Conservation (phyloP, 2,888 invertebrate genomes). For the Latrodectus elegans region DNA sequence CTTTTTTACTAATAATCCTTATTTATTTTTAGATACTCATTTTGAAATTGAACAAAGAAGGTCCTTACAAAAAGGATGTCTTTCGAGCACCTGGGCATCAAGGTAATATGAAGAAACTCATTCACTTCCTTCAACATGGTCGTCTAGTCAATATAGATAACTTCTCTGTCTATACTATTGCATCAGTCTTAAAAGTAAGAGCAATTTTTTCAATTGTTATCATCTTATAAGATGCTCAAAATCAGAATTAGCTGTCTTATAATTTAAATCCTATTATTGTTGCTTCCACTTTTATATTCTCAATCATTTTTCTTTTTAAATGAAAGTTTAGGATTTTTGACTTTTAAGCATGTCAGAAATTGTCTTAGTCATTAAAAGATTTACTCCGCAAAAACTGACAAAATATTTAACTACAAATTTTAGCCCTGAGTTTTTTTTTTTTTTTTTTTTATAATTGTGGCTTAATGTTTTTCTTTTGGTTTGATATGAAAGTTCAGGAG, state of each 20-base stretch:
- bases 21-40: constrained; percentile 83
- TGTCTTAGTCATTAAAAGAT: too few species aligned
- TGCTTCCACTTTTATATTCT: neutral
- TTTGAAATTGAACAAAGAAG: constrained; percentile 94
- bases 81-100: constrained; percentile 96
- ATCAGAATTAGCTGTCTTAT: neutral
- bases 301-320: neutral
- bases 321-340: too few species aligned
- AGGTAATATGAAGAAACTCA: constrained; percentile 93
- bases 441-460: too few species aligned
- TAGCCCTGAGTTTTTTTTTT: too few species aligned
- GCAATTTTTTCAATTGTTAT: neutral
- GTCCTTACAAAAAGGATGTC: constrained; percentile 92
- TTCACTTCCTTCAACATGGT: constrained; percentile 90
- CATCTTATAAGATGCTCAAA: neutral
- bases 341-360: too few species aligned
- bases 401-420: too few species aligned
- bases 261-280: neutral
- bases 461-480: too few species aligned
- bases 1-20: too few species aligned
- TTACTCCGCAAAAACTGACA: too few species aligned
- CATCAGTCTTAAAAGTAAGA: constrained; percentile 90
- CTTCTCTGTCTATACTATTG: constrained; percentile 97
- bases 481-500: too few species aligned
- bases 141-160: constrained; percentile 93